A percentile compares a stretch with the other conserved stretches of the same genome.
Conservation (phyloP, 2,797 vertebrate genomes). For the Petrocephalus sullivani region DNA sequence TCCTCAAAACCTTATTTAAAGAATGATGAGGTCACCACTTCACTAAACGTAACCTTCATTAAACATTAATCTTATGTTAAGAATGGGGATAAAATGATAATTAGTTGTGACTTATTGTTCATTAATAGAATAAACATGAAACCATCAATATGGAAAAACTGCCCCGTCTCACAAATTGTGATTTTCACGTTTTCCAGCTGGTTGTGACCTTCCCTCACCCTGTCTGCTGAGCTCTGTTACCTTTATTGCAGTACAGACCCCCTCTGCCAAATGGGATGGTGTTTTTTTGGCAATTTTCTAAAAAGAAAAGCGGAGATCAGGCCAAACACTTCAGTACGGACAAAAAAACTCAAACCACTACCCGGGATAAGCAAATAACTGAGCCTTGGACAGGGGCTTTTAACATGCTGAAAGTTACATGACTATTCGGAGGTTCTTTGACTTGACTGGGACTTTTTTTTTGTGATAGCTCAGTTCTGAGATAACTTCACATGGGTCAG, state of each 20-base stretch:
- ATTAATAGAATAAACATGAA: neutral
- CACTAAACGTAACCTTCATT: neutral
- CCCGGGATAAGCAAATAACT: neutral
- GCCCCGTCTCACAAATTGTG: neutral
- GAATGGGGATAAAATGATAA: neutral
- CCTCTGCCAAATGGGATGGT: neutral
- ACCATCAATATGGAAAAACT: neutral
- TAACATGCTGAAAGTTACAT: neutral
- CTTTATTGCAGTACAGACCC: neutral
- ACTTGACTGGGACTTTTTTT: neutral
- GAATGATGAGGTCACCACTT: neutral
- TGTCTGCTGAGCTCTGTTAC: neutral
- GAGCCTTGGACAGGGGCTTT: neutral
- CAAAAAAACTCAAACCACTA: neutral
- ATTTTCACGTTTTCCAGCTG: neutral
- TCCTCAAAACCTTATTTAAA: neutral
- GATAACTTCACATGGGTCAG: neutral
- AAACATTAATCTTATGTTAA: neutral
- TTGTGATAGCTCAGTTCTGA: neutral
- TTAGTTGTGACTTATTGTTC: neutral
- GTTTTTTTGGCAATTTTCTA: neutral
- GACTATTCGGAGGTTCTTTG: neutral
- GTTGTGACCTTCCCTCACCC: neutral
- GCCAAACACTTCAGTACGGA: neutral
- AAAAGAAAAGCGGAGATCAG: neutral